A percentile compares a stretch with the other conserved stretches of the same genome.
phyloP scores from a whole-genome alignment of 2,888 invertebrate species.

The Tachystola acroxantha region DNA sequence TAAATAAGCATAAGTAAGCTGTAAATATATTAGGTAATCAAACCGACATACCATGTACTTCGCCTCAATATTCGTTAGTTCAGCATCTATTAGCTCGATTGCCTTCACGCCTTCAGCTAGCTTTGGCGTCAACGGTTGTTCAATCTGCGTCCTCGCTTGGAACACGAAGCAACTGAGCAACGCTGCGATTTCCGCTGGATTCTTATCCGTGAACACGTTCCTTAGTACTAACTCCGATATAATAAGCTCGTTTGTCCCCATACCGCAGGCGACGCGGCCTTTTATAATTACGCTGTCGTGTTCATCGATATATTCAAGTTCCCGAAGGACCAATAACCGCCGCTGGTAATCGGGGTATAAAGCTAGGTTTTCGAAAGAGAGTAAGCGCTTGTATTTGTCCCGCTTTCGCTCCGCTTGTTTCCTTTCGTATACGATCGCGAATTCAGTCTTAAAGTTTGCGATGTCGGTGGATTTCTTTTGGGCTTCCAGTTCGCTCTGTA shows the following conservation, averaged over 20 bases:
- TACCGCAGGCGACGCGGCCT: constrained; percentile 65
- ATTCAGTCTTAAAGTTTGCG: constrained; percentile 88
- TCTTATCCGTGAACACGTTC: constrained; percentile 90
- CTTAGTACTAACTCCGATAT: constrained; percentile 96
- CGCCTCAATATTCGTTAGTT: constrained; percentile 82
- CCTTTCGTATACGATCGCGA: constrained; percentile 85
- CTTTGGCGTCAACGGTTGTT: constrained; percentile 77
- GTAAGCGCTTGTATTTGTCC: constrained; percentile 82
- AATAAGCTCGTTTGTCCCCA: constrained; percentile 87
- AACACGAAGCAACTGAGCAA: constrained; percentile 95
- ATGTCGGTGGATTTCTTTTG: constrained; percentile 83
- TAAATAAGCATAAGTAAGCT: too few species aligned
- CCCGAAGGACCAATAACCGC: constrained; percentile 85
- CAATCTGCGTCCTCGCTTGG: constrained; percentile 85
- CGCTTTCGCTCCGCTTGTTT: constrained; percentile 84
- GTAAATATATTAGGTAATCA: too few species aligned
- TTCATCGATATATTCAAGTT: constrained; percentile 82
- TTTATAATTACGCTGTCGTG: constrained; percentile 67
- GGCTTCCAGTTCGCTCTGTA: constrained; percentile 61
- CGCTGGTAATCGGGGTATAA: constrained; percentile 94
- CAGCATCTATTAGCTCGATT: constrained; percentile 83
- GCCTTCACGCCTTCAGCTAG: constrained; percentile 82
- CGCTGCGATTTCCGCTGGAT: constrained; percentile 95
- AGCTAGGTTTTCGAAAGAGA: constrained; percentile 91
- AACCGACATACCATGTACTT: constrained; percentile 72